phyloP scores from a whole-genome alignment of 2,113 vertebrate species.

The Peromyscus californicus region DNA sequence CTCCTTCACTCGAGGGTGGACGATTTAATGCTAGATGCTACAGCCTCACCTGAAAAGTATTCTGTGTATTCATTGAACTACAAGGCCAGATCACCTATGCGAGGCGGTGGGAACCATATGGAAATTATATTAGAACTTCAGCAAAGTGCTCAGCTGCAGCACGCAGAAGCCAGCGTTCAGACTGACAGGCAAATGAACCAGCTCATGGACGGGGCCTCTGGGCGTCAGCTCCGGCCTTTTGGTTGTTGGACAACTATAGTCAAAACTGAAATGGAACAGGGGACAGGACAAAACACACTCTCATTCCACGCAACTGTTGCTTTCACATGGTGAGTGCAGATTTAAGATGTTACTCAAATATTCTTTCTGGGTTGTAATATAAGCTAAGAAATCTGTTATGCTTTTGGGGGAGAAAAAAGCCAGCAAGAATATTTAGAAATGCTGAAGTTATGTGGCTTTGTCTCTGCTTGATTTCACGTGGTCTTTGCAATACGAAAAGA shows the following conservation, averaged over 20 bases:
- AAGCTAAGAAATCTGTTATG: constrained; percentile 48
- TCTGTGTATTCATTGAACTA: constrained; percentile 82
- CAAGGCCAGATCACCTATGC: constrained; percentile 79
- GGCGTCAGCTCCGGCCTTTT: constrained; percentile 89
- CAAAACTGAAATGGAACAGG: constrained; percentile 87
- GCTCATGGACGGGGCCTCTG: constrained; percentile 88
- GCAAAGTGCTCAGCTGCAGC: constrained; percentile 92
- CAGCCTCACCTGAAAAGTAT: constrained; percentile 83
- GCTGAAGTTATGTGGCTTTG: constrained; percentile 57
- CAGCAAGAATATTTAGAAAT: background rate
- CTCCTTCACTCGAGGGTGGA: constrained; percentile 87
- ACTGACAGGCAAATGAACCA: constrained; percentile 90
- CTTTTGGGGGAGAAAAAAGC: background rate
- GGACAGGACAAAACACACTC: constrained; percentile 88
- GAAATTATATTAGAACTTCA: constrained; percentile 86
- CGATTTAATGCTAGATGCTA: constrained; percentile 84
- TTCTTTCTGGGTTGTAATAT: constrained; percentile 75
- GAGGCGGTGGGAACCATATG: constrained; percentile 84
- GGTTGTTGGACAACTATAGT: constrained; percentile 88
- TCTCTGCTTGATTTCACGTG: constrained; percentile 75
- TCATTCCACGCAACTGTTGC: constrained; percentile 87
- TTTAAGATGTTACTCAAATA: constrained; percentile 81
- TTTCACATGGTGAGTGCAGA: constrained; percentile 89
- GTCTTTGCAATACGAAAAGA: constrained; percentile 48
- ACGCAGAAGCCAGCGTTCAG: constrained; percentile 89